Evolutionary conservation across 2,888 invertebrate genomes (phyloP).

Genomic region (Epistrophe eligans): DNA sequence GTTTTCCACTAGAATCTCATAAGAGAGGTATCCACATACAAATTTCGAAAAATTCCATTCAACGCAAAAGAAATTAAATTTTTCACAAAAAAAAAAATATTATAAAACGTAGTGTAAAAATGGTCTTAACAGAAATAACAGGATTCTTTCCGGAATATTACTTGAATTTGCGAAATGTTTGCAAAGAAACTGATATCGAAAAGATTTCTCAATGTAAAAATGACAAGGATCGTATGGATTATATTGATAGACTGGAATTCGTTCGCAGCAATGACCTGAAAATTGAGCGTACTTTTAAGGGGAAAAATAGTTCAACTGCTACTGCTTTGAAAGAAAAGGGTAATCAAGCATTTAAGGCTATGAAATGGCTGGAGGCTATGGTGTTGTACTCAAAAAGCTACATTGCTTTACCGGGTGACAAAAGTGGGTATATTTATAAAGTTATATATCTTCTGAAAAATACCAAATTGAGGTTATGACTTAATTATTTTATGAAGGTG

Average conservation of each 20-base stretch:
- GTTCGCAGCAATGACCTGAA: slow-evolving; percentile 85
- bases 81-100: slow-evolving; percentile 23
- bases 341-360: slow-evolving; percentile 89
- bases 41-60: neutral
- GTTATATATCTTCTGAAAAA: slow-evolving; percentile 66
- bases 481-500: slow-evolving; percentile 82
- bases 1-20: slow-evolving; percentile 37
- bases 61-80: neutral
- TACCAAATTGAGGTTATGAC: slow-evolving; percentile 65
- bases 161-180: slow-evolving; percentile 85
- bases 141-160: slow-evolving; percentile 88
- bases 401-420: slow-evolving; percentile 87
- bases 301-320: slow-evolving; percentile 86
- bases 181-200: slow-evolving; percentile 85
- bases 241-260: slow-evolving; percentile 85
- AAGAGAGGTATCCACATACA: slow-evolving; percentile 2
- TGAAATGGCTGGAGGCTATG: slow-evolving; percentile 88
- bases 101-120: slow-evolving; percentile 42
- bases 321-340: slow-evolving; percentile 89
- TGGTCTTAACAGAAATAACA: slow-evolving; percentile 80
- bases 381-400: slow-evolving; percentile 89
- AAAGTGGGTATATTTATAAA: slow-evolving; percentile 85
- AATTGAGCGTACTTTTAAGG: slow-evolving; percentile 84
- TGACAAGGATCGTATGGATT: slow-evolving; percentile 88
- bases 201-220: slow-evolving; percentile 87